Evolutionary conservation across 2,113 vertebrate genomes (phyloP), one percentile per base, ranked within the genome.

Genomic region (Paraplagusia blochii): DNA sequence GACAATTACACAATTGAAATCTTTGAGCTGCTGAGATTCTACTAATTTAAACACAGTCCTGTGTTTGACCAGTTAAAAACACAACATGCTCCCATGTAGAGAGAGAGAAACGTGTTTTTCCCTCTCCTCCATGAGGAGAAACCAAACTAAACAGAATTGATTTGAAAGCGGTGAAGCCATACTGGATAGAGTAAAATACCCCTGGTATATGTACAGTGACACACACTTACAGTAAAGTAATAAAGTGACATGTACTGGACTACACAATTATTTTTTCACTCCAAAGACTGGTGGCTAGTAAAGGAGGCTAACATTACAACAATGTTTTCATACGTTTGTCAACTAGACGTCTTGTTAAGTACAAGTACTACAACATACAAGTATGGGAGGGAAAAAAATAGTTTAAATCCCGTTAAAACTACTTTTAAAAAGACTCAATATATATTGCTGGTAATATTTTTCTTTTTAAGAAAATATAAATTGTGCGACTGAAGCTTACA

Each of bases 371-470:
- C 81, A 84, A 81, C 83, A 79, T 80, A 89, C 75, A 80, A 82
- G 66, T 83, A 84, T 77, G 88, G 88, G 92, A 90, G 87, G 90
- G 90, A 72, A 88, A 91, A 89, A 39, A 53, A 36, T 82, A 85
- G 76, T 82, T 87, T 58, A 80, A 86, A 86, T 84, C 79, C 85
- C 88, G 92, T 94, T 93, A 92, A 94, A 95, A 95, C 91, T 94
- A 94, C 79, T 90, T 48, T 93, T 95, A 93, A 94, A 96, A 96
- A 95, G 83, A 81, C 76, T 82, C 84, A 76, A 87, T 87, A 88
- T 88, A 88, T 87, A 86, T 87, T 89, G 87, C 87, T 88, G 87
- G 87, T 89, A 88, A 88, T 83, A 79, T 71, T 81, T 80, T 79
- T 84, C 61, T 84, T 81, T 82, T 88, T 89, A 89, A 84, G 87